Evolutionary conservation across 2,113 vertebrate species (phyloP), one percentile per base, ranked within the genome.

Genomic region (Archocentrus centrarchus): DNA sequence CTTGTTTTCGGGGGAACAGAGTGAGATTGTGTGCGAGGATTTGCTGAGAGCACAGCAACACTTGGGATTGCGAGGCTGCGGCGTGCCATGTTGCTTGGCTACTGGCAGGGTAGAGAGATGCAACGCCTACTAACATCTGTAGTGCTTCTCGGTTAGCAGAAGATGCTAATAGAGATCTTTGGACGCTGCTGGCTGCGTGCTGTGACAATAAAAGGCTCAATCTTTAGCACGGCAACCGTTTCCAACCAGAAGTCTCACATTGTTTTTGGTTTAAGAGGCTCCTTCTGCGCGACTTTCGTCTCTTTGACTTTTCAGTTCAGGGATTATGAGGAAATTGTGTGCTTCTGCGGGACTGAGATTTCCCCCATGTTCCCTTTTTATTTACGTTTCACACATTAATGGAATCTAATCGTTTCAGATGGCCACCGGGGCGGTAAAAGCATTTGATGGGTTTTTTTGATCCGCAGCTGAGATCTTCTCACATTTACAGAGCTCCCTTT

Each of bases 301-400:
- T 73, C 75, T 68, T 79, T 77, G 53, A 17, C n/a, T 80, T 77
- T 61, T 80, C 53, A 78, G 79, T 39, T 63, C 37, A 78, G 15
- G 32, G 75, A 89, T 86, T 27, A 83, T 41, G 47, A 63, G 41
- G 73, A 83, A 64, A 84, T 6, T 73, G 41, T 63, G 44, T 64
- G 39, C 73, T 37, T 76, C 66, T 50, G 30, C 14, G 66, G 64
- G 83, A 89, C 60, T 80, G 63, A 75, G 80, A 80, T 85, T 59
- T 77, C 57, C 58, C 57, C 58, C 80, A 61, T 44, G 61, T 82
- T 86, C 62, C 35, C 68, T 82, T 79, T 80, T 90, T 83, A 86
- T 93, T 90, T 90, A 89, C 62, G 41, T 90, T 90, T 80, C 76
- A 60, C 83, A 79, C 79, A 24, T 90, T 93, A 93, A 92, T 86